Evolutionary conservation across 2,113 vertebrate species (phyloP).

Genomic region (Brachionichthys hirsutus): DNA sequence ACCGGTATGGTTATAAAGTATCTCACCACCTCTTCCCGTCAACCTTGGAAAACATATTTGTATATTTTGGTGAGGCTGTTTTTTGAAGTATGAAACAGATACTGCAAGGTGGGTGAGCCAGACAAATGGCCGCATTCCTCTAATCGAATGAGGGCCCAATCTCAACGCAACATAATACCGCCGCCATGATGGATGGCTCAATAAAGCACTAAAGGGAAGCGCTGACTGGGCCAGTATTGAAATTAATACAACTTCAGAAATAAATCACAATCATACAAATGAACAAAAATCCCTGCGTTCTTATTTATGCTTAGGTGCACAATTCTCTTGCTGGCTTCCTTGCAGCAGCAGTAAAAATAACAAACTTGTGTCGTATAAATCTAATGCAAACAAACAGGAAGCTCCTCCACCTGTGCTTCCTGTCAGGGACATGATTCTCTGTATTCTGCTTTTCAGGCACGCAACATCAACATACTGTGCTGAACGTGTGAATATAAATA

Average conservation of each 20-base stretch:
- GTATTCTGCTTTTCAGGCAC: no score
- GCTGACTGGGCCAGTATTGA: not conserved
- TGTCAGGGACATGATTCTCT: not conserved
- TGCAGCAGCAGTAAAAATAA: not conserved
- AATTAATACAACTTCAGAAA: constrained; percentile 6
- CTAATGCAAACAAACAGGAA: no score
- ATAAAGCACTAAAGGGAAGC: constrained; percentile 17
- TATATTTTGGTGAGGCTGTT: constrained; percentile 12
- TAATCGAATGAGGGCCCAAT: constrained; percentile 20
- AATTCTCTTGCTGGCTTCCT: not conserved
- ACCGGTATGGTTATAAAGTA: not conserved
- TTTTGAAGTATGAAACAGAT: constrained; percentile 18
- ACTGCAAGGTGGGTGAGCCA: constrained; percentile 1
- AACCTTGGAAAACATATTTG: not conserved
- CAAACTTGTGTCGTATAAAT: not conserved
- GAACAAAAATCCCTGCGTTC: no score
- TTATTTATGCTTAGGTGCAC: not conserved
- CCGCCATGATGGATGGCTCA: constrained; percentile 22
- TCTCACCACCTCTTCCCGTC: not conserved
- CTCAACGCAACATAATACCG: constrained; percentile 29
- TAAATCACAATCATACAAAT: not conserved
- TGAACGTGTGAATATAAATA: no score
- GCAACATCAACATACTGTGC: no score
- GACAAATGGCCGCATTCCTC: constrained; percentile 23
- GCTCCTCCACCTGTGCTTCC: not conserved